Base-by-base conservation (phyloP, 1,140 invertebrate genomes). In the Microvelia longipes region DNA sequence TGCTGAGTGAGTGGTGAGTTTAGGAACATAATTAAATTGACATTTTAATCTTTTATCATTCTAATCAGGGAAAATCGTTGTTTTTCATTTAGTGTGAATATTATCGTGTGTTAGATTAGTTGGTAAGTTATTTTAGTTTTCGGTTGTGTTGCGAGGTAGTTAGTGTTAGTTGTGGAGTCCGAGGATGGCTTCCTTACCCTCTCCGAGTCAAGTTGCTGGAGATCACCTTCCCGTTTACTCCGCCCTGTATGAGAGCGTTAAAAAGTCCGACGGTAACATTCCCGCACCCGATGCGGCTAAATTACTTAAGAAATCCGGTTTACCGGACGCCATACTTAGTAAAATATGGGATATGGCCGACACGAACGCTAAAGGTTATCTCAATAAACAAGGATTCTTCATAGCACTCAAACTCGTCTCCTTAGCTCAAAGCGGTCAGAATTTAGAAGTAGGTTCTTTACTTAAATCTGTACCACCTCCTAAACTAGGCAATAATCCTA, bases 281-380 rank as follows among this genome's bases (percentile, higher is more conserved):
- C 89, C 89, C 71, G 94, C 95, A 1, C 83, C 92, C 80, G 93
- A 95, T 79, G 94, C 94, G 66, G 95, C 94, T 2, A 87, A 88
- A 76, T 98, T 98, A 82, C 85, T 98, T 28, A 97, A 98, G 80
- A 93, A 92, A 80, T 98, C 95, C n/a, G 90, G 92, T 15, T 83
- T 98, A 68, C 91, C 90, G 75, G 93, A 96, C 84, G 85, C 88
- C 29, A 86, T 96, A 71, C 85, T 98, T 65, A 91, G 90, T 75
- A 87, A 90, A 81, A 88, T 93, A 76, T 98, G 95, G 95, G 95
- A 98, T 79, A 83, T 98, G 73, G 93, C 94, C 5, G 95, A 98
- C 82, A 93, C 94, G 29, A 88, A 87, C 72, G 92, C 92, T 27
- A 90, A 92, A 77, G 95, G 96, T 13, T 93, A 86, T 76, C 81